Percentiles rank a stretch among this genome's conserved stretches.
These are phyloP conservation scores for Phrynosoma blainvillii DNA, from an alignment of 2,113 vertebrate species.

Conservation along the genomic window DNA sequence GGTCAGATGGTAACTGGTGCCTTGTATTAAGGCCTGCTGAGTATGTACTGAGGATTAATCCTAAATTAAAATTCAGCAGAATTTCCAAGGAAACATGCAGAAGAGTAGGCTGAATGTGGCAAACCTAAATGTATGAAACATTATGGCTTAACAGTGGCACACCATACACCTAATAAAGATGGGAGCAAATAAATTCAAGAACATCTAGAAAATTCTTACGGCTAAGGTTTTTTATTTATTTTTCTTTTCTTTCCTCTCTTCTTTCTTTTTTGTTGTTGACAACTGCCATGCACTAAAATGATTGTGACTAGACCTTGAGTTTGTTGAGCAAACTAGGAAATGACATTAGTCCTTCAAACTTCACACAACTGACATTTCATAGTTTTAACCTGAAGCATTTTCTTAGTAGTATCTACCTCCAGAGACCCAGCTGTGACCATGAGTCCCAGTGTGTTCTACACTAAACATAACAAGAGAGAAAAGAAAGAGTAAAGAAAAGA, in stretches of 20 bases:
- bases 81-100: not conserved
- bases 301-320: not conserved
- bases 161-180: not conserved
- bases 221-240: too few species aligned
- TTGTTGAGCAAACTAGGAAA: not conserved
- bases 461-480: not conserved
- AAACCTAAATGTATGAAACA: not conserved
- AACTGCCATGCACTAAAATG: not conserved
- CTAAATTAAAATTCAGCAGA: not conserved
- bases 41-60: too few species aligned
- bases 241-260: too few species aligned
- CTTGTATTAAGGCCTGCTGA: too few species aligned
- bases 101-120: not conserved
- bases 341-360: conserved; percentile 20
- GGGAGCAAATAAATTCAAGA: not conserved
- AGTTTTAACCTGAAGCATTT: conserved; percentile 17
- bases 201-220: not conserved
- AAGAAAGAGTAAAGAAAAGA: not conserved
- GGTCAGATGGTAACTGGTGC: too few species aligned
- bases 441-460: conserved; percentile 1
- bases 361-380: conserved; percentile 3
- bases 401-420: conserved; percentile 14
- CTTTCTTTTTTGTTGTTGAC: not conserved
- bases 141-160: not conserved
- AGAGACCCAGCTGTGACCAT: conserved; percentile 15